Evolutionary conservation across 2,888 invertebrate genomes (phyloP), one percentile per base, ranked within the genome.

Genomic region (Suillia variegata): DNA sequence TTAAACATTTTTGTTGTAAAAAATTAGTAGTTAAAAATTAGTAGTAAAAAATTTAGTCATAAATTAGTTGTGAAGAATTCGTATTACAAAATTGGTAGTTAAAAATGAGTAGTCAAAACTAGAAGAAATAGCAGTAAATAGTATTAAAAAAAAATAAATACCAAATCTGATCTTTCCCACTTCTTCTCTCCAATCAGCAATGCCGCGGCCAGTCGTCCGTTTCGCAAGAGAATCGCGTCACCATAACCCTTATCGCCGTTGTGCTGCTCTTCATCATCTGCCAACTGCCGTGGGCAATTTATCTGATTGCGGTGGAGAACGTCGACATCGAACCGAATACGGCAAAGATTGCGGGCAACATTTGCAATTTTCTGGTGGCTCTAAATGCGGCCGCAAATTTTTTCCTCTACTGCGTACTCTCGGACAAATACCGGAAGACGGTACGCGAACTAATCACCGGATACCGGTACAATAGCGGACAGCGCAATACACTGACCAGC

Each of bases 371-470:
- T 49, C 81, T 92, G 58, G 85, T 88, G 20, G 86, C 88, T 59
- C 81, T 91, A 58, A 91, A 92, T 81, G 89, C 91, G 6, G 88
- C 91, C 0, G 87, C 87, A 52, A 92, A 92, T 82, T 92, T 92
- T 80, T 83, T 92, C 67, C 83, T 92, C 61, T 92, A 92, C 78
- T 91, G 91, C 69, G 87, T 88, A 49, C 86, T 93, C 75, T 90
- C 89, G 65, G 88, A 88, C 74, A 88, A 89, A 71, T 92, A 91
- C 80, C 84, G 91, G 48, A 85, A 85, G 67, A 89, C 89, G 54
- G 79, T 80, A 15, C 75, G 80, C 51, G 76, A 80, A 58, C 71
- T 82, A 8, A 71, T 82, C 26, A 76, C 77, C 5, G 80, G 81
- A n/a, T 73, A 76, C 61, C 74, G 75, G 0, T 76, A 77, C 62